Evolutionary conservation across 2,113 vertebrate genomes (phyloP).

Genomic region (Donacobius atricapilla): DNA sequence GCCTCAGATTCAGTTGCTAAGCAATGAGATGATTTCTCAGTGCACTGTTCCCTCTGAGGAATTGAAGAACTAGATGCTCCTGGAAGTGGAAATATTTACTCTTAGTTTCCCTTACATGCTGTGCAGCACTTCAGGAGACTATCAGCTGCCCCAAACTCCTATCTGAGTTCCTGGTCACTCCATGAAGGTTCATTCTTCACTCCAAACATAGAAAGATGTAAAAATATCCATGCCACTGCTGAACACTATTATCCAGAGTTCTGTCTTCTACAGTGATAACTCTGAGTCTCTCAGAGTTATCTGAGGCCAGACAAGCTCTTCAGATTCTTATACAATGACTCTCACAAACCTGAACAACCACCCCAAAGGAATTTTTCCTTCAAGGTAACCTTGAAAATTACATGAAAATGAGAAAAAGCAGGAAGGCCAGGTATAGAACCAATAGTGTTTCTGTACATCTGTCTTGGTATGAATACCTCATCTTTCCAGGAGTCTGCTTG

Average conservation of each 20-base stretch:
- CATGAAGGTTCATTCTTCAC: neutral
- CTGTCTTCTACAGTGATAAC: neutral
- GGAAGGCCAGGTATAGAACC: neutral
- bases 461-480: neutral
- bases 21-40: neutral
- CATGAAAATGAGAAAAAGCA: neutral
- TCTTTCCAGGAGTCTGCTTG: neutral
- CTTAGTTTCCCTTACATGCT: neutral
- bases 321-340: neutral
- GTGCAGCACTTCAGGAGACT: neutral
- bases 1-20: neutral
- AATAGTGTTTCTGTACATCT: neutral
- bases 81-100: neutral
- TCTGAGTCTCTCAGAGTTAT: neutral
- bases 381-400: neutral
- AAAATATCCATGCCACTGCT: neutral
- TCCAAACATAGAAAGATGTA: neutral
- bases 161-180: neutral
- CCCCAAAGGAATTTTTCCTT: neutral
- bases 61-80: neutral
- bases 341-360: neutral
- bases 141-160: neutral
- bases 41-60: neutral
- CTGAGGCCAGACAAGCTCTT: neutral
- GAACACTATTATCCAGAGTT: neutral